Evolutionary conservation across 2,888 invertebrate genomes (phyloP).

Genomic region (Apoderus coryli): DNA sequence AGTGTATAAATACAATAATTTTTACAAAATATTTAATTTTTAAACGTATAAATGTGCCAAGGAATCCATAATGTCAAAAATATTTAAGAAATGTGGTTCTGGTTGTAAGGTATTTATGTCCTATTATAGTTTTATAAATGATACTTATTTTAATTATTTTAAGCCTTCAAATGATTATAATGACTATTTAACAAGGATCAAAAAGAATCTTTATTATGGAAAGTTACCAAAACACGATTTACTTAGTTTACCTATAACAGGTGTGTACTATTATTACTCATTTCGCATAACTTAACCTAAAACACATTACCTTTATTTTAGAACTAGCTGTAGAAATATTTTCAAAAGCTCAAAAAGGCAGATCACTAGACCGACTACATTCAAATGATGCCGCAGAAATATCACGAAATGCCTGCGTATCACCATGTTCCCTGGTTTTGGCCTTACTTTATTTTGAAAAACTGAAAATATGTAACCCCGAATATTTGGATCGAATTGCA

Average conservation of each 20-base stretch:
- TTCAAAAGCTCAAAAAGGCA: constrained; percentile 60
- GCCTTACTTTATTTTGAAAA: constrained; percentile 89
- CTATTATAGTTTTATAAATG: no score
- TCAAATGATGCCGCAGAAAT: constrained; percentile 63
- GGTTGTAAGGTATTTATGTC: no score
- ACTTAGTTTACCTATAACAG: constrained; percentile 65
- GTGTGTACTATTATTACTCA: no score
- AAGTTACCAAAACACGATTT: constrained; percentile 56
- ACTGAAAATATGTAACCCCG: constrained; percentile 63
- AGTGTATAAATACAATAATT: no score
- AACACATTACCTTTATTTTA: constrained; percentile 28
- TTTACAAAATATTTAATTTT: no score
- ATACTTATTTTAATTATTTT: no score
- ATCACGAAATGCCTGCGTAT: constrained; percentile 67
- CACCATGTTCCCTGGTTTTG: constrained; percentile 84
- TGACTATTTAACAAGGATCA: constrained; percentile 66
- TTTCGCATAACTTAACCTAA: no score
- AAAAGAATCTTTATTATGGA: constrained; percentile 81
- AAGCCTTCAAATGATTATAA: constrained; percentile 59
- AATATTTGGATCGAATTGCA: constrained; percentile 67
- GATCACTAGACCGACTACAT: constrained; percentile 61
- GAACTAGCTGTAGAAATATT: constrained; percentile 78
- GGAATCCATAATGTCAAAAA: no score
- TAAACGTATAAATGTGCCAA: no score
- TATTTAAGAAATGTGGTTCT: no score